phyloP scores from a whole-genome alignment of 2,888 invertebrate genomes.

The Sicus ferrugineus region DNA sequence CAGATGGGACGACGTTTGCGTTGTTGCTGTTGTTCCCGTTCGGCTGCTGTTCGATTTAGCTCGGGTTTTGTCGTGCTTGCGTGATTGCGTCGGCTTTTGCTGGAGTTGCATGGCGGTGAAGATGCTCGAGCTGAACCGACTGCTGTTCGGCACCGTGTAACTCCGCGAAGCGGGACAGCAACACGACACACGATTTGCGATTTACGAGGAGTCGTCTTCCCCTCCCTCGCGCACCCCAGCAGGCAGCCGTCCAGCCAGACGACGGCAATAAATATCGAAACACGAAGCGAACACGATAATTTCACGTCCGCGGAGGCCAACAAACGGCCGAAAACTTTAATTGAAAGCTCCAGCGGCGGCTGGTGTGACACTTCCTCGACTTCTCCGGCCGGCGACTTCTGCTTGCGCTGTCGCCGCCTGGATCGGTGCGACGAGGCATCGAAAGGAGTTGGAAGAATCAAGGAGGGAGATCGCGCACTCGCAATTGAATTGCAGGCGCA shows the following conservation, averaged over 20 bases:
- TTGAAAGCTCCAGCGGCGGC: constrained; percentile 29
- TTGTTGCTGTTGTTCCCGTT: not conserved
- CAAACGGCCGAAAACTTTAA: constrained; percentile 13
- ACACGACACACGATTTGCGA: constrained; percentile 4
- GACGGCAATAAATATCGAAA: constrained; percentile 22
- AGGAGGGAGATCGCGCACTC: not conserved
- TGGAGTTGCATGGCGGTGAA: constrained; percentile 1
- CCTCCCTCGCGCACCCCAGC: not conserved
- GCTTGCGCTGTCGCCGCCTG: not conserved
- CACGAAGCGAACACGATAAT: constrained; percentile 11
- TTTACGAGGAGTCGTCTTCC: constrained; percentile 25
- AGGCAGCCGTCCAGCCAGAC: too few relatives aligned
- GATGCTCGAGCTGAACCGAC: constrained; percentile 33
- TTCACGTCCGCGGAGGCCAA: constrained; percentile 4
- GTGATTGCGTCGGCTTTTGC: not conserved
- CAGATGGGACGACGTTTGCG: not conserved
- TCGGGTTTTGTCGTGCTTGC: too few relatives aligned
- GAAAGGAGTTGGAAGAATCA: not conserved
- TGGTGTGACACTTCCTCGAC: constrained; percentile 23
- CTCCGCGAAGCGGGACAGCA: constrained; percentile 12
- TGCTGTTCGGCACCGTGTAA: constrained; percentile 25
- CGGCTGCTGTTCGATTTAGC: not conserved
- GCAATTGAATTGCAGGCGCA: not conserved
- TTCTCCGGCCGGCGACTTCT: not conserved
- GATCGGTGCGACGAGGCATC: not conserved